Percentiles rank a stretch among this genome's conserved stretches.
phyloP scores from a whole-genome alignment of 2,888 invertebrate genomes.

The Melitaea athalia region DNA sequence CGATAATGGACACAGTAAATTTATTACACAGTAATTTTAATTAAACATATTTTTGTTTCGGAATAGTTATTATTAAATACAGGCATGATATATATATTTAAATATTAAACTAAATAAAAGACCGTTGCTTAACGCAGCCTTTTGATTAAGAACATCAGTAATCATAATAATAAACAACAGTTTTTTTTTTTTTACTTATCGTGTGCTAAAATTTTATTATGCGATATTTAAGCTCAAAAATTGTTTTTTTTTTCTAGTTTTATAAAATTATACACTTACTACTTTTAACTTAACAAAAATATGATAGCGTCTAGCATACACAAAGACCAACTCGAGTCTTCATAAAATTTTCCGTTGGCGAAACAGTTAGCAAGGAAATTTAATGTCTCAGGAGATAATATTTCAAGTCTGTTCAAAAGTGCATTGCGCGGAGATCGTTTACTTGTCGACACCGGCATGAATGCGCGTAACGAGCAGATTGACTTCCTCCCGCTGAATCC shows the following conservation, averaged over 20 bases:
- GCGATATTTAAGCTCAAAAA: background rate
- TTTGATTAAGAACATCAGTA: too few relatives aligned
- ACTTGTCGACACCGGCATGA: constrained; percentile 44
- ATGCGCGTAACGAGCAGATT: constrained; percentile 47
- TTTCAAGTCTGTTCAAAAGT: constrained; percentile 44
- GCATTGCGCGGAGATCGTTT: constrained; percentile 45
- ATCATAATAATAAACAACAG: too few relatives aligned
- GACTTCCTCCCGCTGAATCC: constrained; percentile 42
- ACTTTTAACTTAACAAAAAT: background rate
- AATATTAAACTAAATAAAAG: too few relatives aligned
- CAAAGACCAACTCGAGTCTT: constrained; percentile 1
- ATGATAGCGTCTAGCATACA: background rate
- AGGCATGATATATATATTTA: too few relatives aligned
- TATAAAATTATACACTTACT: background rate
- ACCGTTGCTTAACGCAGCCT: too few relatives aligned
- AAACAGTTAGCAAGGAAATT: constrained; percentile 38
- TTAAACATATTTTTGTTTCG: too few relatives aligned
- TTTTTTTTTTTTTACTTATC: background rate
- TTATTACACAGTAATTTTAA: too few relatives aligned
- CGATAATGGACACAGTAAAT: too few relatives aligned
- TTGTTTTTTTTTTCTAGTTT: background rate
- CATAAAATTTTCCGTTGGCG: constrained; percentile 40
- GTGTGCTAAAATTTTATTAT: background rate
- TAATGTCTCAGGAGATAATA: constrained; percentile 45
- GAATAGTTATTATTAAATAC: too few relatives aligned